Base-by-base conservation (phyloP, 2,113 vertebrate genomes). In the Cololabis saira region DNA sequence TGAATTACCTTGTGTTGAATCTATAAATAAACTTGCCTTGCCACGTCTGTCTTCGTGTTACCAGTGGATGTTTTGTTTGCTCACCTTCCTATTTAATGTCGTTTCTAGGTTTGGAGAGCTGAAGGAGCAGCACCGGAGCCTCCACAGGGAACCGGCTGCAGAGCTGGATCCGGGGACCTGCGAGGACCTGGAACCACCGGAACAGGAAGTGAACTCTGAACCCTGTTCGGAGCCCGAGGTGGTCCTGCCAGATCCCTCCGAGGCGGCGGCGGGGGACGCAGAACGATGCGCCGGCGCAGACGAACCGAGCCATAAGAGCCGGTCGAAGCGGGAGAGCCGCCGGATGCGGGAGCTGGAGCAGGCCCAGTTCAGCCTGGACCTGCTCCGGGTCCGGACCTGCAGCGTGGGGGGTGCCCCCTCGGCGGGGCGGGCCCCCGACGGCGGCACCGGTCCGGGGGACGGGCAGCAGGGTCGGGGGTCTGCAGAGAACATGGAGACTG, bases 261-360 rank as follows among this genome's bases (percentile, higher is more conserved):
- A 94, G 78, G 91, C 93, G 70, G 95, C 95, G 81, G 94, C 90
- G 86, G 93, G 91, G 69, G 92, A 93, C 50, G 93, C 93, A 33
- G 95, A 97, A 73, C 92, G 92, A 68, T 92, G 93, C 22, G 91
- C 93, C 67, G 93, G 93, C 0, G 61, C 90, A 17, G 96, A 98
- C 19, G 95, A 96, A 67, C 91, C 92, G 22, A 95, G 94, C 72
- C 94, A 93, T 33, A 97, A 94, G 73, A 97, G 91, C 33, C 91
- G 98, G 18, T 95, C 96, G 1, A 99, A 99, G 77, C 93, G 98
- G 72, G 95, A 97, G 82, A 98, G 95, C 78, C 91, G 96, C 37
- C 92, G 97, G 57, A 97, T 98, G 96, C 93, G 98, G 51, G 98
- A 99, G 56, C 90, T 99, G 76, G 97, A 99, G 18, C 98, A 99